Conservation (phyloP, 2,888 invertebrate species). For the Sinhomidia bicolor region DNA sequence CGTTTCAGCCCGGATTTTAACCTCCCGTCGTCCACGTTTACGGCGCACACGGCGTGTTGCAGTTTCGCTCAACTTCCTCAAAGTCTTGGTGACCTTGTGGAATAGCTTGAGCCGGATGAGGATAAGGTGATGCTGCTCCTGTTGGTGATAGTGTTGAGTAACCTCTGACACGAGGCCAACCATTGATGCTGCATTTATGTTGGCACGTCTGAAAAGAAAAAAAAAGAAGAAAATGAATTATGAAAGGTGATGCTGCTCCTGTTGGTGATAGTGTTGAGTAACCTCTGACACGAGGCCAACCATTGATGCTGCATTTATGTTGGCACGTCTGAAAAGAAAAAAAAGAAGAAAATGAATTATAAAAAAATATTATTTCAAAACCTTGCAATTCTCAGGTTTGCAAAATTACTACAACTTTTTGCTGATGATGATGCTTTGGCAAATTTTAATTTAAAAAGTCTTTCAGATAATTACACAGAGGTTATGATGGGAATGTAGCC, state of each 20-base stretch:
- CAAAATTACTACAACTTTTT: not conserved
- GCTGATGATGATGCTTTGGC: too few relatives aligned
- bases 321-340: conserved; percentile 52
- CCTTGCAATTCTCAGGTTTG: not conserved
- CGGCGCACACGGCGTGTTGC: conserved; percentile 62
- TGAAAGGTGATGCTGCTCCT: conserved; percentile 63
- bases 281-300: conserved; percentile 79
- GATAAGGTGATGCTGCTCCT: conserved; percentile 64
- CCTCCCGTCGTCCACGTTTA: conserved; percentile 72
- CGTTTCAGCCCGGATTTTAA: conserved; percentile 69
- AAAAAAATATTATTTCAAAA: not conserved
- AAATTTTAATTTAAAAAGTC: too few relatives aligned
- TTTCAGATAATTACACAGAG: too few relatives aligned
- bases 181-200: conserved; percentile 79
- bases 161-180: conserved; percentile 79
- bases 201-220: conserved; percentile 44
- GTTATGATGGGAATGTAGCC: too few relatives aligned
- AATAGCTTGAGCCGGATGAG: conserved; percentile 69
- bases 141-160: conserved; percentile 66
- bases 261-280: conserved; percentile 66
- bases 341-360: not conserved
- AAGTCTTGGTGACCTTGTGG: conserved; percentile 74
- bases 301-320: conserved; percentile 79
- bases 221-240: too few relatives aligned
- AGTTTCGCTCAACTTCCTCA: conserved; percentile 74